These are phyloP conservation scores for Morelia viridis DNA, from an alignment of 2,797 vertebrate genomes.

Conservation along the genomic window DNA sequence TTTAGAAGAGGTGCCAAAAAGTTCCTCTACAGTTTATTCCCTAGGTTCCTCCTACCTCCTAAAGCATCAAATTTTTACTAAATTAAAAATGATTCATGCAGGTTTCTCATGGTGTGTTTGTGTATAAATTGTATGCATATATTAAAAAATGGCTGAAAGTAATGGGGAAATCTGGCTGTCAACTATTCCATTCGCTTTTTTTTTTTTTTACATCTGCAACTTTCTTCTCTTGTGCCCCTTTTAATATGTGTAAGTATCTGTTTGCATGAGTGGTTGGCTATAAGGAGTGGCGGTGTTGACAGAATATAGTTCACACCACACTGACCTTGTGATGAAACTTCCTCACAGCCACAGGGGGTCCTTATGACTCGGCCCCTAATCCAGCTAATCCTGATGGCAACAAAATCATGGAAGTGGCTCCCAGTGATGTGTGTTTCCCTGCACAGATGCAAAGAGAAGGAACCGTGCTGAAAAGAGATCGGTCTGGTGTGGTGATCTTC, in stretches of 20 bases:
- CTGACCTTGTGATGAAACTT: conserved; percentile 89
- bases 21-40: conserved; percentile 62
- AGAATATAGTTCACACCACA: conserved; percentile 78
- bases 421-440: conserved; percentile 69
- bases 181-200: conserved; percentile 54
- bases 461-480: conserved; percentile 53
- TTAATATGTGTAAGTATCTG: conserved; percentile 36
- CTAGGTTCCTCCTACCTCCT: conserved; percentile 62
- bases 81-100: conserved; percentile 55
- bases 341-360: conserved; percentile 87
- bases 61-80: conserved; percentile 65
- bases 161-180: conserved; percentile 38
- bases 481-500: conserved; percentile 53
- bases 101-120: conserved; percentile 15
- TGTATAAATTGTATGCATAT: conserved; percentile 9
- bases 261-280: conserved; percentile 52
- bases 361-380: conserved; percentile 89
- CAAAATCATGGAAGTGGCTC: conserved; percentile 81
- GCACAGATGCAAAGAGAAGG: conserved; percentile 66
- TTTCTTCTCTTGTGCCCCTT: conserved; percentile 45
- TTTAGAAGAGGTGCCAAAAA: conserved; percentile 57
- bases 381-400: conserved; percentile 92
- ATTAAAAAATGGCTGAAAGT: conserved; percentile 21
- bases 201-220: conserved; percentile 45
- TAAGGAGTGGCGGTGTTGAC: conserved; percentile 72